Conservation (phyloP, 2,888 invertebrate genomes). For the Conops quadrifasciatus region DNA sequence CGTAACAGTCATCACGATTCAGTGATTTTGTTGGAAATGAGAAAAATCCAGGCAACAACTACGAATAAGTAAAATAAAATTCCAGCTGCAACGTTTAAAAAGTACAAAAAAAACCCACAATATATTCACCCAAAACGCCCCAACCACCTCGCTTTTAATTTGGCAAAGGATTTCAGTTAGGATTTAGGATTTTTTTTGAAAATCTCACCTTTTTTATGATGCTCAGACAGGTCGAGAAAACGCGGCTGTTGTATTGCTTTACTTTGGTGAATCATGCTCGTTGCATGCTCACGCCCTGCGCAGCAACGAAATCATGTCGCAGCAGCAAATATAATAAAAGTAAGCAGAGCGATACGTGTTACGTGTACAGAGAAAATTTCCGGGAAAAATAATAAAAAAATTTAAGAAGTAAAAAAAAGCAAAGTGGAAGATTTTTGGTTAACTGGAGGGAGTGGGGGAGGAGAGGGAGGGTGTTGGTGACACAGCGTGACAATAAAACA, state of each 20-base stretch:
- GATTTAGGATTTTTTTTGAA: too few species aligned
- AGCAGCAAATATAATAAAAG: slow-evolving; percentile 27
- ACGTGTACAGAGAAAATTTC: not conserved
- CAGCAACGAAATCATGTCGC: slow-evolving; percentile 24
- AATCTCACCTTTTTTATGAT: too few species aligned
- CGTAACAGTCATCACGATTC: too few species aligned
- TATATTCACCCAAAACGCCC: too few species aligned
- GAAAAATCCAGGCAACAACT: too few species aligned
- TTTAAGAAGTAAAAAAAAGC: not conserved
- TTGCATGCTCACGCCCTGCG: not conserved
- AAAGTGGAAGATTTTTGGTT: not conserved
- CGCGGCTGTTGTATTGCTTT: too few species aligned
- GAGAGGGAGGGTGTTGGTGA: not conserved
- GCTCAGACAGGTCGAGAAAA: too few species aligned
- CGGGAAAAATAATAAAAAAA: not conserved
- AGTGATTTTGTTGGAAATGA: too few species aligned
- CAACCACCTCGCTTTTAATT: not conserved
- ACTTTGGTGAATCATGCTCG: not conserved
- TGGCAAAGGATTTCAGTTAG: slow-evolving; percentile 9
- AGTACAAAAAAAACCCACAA: too few species aligned
- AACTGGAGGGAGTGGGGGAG: not conserved
- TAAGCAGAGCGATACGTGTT: not conserved
- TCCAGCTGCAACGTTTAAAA: too few species aligned
- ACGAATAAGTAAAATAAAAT: too few species aligned
- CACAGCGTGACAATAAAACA: not conserved